Conservation (phyloP, 2,797 vertebrate species). For the Propithecus deckenii region DNA sequence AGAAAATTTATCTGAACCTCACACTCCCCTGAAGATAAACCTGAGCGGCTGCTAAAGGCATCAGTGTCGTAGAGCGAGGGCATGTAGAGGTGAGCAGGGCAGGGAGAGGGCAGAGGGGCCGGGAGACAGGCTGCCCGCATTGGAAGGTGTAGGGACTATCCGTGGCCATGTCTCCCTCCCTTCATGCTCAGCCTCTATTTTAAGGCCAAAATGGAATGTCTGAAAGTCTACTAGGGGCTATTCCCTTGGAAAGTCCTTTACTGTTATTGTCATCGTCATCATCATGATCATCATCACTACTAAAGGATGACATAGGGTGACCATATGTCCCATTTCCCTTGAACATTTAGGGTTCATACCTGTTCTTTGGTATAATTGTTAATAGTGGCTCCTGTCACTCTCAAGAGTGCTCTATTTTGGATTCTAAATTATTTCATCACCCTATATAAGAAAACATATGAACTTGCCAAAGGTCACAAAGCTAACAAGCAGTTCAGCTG, state of each 20-base stretch:
- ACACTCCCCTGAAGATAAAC: slow-evolving; percentile 81
- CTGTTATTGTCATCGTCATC: not conserved
- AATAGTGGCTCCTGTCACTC: not conserved
- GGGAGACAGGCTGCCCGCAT: not conserved
- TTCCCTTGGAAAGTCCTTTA: not conserved
- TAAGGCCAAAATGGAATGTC: slow-evolving; percentile 26
- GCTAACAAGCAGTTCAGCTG: not conserved
- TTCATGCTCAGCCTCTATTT: not conserved
- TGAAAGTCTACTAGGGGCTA: not conserved
- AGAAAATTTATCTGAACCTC: slow-evolving; percentile 92
- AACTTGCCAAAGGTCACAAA: not conserved
- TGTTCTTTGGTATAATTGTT: not conserved
- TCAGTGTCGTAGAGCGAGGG: slow-evolving; percentile 71
- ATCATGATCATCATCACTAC: not conserved
- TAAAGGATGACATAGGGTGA: not conserved
- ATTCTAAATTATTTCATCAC: not conserved
- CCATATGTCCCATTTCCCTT: not conserved
- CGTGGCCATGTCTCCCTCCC: not conserved
- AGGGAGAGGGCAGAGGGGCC: not conserved
- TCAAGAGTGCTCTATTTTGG: not conserved
- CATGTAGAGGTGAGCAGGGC: not conserved
- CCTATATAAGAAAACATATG: not conserved
- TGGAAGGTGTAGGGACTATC: not conserved
- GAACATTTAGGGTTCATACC: not conserved
- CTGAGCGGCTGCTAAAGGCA: slow-evolving; percentile 86